phyloP scores from a whole-genome alignment of 2,797 vertebrate species.

The Esox lucius region DNA sequence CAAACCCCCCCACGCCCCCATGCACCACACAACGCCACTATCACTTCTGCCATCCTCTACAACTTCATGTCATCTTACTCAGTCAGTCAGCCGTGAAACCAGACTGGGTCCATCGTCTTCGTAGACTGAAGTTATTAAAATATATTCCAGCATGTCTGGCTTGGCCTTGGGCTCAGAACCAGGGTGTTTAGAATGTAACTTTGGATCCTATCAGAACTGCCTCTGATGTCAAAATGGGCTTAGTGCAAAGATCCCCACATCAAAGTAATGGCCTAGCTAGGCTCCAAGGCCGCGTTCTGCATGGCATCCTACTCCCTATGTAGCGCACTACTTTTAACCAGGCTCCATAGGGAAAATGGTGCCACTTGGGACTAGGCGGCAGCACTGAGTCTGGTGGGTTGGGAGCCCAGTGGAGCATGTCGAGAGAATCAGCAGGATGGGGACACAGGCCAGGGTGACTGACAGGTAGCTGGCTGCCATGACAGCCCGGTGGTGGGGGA shows the following conservation, averaged over 20 bases:
- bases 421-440: slow-evolving; percentile 60
- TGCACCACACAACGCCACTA: not conserved
- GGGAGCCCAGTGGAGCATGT: slow-evolving; percentile 59
- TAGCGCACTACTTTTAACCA: not conserved
- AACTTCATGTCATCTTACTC: not conserved
- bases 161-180: slow-evolving; percentile 2
- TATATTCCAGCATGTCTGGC: not conserved
- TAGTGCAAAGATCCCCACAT: slow-evolving; percentile 67
- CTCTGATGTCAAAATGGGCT: slow-evolving; percentile 58
- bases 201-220: slow-evolving; percentile 55
- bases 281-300: slow-evolving; percentile 35
- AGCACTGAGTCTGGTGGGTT: slow-evolving; percentile 52
- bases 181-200: slow-evolving; percentile 36
- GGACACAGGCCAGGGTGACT: slow-evolving; percentile 53
- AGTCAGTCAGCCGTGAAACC: not conserved
- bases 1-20: too few relatives aligned
- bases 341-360: not conserved
- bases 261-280: slow-evolving; percentile 50
- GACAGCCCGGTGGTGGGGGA: slow-evolving; percentile 33
- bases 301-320: not conserved
- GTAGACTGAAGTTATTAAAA: not conserved
- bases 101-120: not conserved
- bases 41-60: not conserved
- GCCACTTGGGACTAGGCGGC: not conserved
- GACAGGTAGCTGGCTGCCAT: slow-evolving; percentile 56